These are phyloP conservation scores for Pseudococcus longispinus DNA, from an alignment of 2,888 invertebrate species.

Conservation along the genomic window DNA sequence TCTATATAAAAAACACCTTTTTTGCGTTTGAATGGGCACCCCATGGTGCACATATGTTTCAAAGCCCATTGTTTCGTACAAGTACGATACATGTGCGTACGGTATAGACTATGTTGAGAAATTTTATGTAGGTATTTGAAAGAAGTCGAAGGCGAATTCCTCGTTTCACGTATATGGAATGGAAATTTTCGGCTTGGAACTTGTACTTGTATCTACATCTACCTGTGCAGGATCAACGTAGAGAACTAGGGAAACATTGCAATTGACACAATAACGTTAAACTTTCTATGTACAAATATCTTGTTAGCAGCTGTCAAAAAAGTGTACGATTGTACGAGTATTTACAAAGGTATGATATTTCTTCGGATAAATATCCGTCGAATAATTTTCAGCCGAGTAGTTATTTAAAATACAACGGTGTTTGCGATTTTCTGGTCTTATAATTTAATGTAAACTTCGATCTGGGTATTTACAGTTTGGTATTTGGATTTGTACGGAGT, in stretches of 20 bases:
- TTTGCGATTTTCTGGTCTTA: neutral
- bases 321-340: neutral
- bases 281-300: conserved; percentile 24
- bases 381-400: neutral
- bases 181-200: neutral
- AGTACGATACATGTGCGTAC: neutral
- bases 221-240: neutral
- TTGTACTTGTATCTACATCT: neutral
- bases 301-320: conserved; percentile 35
- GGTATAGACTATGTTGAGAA: neutral
- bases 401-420: neutral
- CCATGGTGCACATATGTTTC: neutral
- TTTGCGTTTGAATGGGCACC: neutral
- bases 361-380: neutral
- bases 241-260: neutral
- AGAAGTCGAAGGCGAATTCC: neutral
- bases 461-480: neutral
- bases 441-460: neutral
- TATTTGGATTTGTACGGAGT: too few relatives aligned
- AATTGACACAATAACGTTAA: neutral
- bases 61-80: neutral
- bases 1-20: neutral
- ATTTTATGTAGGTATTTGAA: neutral
- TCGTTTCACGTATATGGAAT: neutral
- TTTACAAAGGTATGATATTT: neutral